Conservation (phyloP, 2,888 invertebrate species). For the Hirtodrosophila duncani region DNA sequence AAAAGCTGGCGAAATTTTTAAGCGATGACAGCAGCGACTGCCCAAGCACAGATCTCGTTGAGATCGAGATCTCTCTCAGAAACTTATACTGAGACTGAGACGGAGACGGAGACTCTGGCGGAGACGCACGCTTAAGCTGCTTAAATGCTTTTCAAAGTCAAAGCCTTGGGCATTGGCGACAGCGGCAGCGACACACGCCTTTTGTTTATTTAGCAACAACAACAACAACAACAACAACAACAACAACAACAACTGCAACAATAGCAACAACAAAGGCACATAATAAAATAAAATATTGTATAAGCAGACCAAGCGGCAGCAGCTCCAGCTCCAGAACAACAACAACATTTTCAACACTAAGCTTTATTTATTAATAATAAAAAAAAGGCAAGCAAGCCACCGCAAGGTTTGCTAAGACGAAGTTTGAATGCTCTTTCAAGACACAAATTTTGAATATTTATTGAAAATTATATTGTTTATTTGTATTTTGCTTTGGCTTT, state of each 20-base stretch:
- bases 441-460: no score
- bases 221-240: constrained; percentile 25
- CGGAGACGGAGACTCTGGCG: constrained; percentile 3
- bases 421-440: no score
- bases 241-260: constrained; percentile 22
- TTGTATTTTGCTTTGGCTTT: no score
- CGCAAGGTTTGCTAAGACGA: no score
- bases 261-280: constrained; percentile 30
- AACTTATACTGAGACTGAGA: neutral
- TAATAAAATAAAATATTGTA: constrained; percentile 58
- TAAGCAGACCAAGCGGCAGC: constrained; percentile 63
- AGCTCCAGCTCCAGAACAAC: constrained; percentile 20
- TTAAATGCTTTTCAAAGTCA: constrained; percentile 68
- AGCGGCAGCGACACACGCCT: constrained; percentile 68
- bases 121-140: constrained; percentile 47
- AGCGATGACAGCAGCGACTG: constrained; percentile 65
- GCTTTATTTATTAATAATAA: constrained; percentile 68
- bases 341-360: constrained; percentile 31
- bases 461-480: no score
- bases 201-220: constrained; percentile 61
- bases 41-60: constrained; percentile 3
- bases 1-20: constrained; percentile 60
- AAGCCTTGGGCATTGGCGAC: constrained; percentile 69
- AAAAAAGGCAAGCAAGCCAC: no score
- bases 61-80: constrained; percentile 23